Base-by-base conservation (phyloP, 1,140 invertebrate species). In the Anoplophora glabripennis region DNA sequence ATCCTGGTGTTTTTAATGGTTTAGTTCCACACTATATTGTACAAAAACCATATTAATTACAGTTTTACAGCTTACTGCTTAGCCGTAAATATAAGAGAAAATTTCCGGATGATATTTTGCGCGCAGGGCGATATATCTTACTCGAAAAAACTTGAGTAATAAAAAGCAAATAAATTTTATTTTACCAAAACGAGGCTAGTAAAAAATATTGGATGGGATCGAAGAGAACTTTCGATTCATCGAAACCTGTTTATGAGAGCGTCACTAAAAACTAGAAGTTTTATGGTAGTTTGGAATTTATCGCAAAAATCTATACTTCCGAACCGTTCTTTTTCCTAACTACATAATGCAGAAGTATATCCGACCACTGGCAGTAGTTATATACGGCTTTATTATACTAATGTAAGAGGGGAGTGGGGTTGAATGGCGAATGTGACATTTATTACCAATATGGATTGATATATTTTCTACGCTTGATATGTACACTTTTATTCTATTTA, bases 341-440 rank as follows among this genome's bases (percentile, higher is more conserved):
- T 53, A 33, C 52, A 62, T 45, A 44, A 58, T 58, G 49, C 49
- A 40, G 46, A 54, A 40, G 18, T 44, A 40, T 53, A 46, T 18
- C 44, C 53, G 49, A 49, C 46, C 59, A 51, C 42, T 44, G 61
- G 28, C 48, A 56, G 61, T 48, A 38, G 33, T 45, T 59, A 59
- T 59, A 64, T 59, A 64, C 57, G 61, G 53, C 55, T 64, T 64
- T 64, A 64, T 64, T 64, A 64, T 64, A 64, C 61, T 64, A 64
- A 64, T 64, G 61, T 53, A 33, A 41, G 36, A 44, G 57, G 46
- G 57, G 40, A 57, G 53, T 57, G 48, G 57, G 53, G 47, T 52
- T 49, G 47, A 56, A 64, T 53, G 49, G 40, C 52, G 47, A 59
- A 51, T 51, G 48, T 59, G 61, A 64, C 61, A 53, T 64, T 64